Base-by-base conservation (phyloP, 1,140 invertebrate genomes). In the Ooceraea biroi region DNA sequence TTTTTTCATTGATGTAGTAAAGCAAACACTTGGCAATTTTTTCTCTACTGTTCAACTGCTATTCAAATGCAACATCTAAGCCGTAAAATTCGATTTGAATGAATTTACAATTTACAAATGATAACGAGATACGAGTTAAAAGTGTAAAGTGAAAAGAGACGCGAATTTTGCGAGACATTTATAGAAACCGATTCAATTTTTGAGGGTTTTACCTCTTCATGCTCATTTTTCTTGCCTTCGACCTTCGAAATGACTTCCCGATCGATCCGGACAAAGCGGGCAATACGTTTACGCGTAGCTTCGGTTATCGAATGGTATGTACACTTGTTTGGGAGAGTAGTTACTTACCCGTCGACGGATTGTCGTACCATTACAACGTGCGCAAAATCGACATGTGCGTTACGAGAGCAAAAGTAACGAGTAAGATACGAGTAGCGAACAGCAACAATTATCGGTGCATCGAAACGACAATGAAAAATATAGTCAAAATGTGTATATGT, bases 321-420 rank as follows among this genome's bases (percentile, higher is more conserved):
- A 69, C 50, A 71, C 25, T 69, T 71, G 76, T 7, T 69, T 80
- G 36, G 17, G 19, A 68, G 48, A n/a, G 22, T 65, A 69, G 10
- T 80, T 80, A 80, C 76, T 80, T 80, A 80, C 76, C 76, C 76
- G 50, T 69, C 36, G 50, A 80, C 52, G 36, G 17, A 80, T 71
- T 36, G 58, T 63, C 27, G 50, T 69, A 80, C 22, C 36, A 58
- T 80, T 80, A 80, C 65, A 30, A 80, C 65, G 65, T 80, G 65
- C 65, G 41, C 41, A 80, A 69, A 80, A 46, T 71, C n/a, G 74
- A 77, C 48, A 58, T 80, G 76, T 80, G 76, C 65, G 36, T 80
- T 71, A 78, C 50, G 65, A 71, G 65, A 80, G 50, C 65, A 71
- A 55, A 80, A 77, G 17, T 69, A 65, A 78, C 63, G 63, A 78